A percentile compares a stretch with the other conserved stretches of the same genome.
These are phyloP conservation scores for Liopterus haemorrhoidalis DNA, from an alignment of 2,888 invertebrate genomes.

Conservation along the genomic window DNA sequence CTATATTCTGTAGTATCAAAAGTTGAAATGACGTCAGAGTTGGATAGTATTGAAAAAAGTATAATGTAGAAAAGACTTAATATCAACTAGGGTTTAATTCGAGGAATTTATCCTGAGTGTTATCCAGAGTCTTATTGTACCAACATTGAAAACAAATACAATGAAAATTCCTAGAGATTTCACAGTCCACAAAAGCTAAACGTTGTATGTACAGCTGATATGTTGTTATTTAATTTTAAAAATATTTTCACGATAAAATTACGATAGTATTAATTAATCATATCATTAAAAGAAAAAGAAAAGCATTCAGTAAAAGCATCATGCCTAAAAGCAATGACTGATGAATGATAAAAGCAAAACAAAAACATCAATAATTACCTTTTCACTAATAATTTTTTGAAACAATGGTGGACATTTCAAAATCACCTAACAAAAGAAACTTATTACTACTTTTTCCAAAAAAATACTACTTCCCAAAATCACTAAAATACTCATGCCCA, in stretches of 20 bases:
- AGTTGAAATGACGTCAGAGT: too few relatives aligned
- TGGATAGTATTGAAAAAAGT: too few relatives aligned
- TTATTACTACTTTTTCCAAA: conserved; percentile 10
- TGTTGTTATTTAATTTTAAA: too few relatives aligned
- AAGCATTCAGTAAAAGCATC: conserved; percentile 1
- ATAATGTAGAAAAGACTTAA: too few relatives aligned
- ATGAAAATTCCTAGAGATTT: too few relatives aligned
- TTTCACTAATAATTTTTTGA: conserved; percentile 54
- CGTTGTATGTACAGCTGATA: too few relatives aligned
- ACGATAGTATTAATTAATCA: conserved; percentile 9
- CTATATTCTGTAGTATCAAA: too few relatives aligned
- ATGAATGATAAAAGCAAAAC: conserved; percentile 11
- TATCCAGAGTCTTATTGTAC: too few relatives aligned
- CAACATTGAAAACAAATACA: too few relatives aligned
- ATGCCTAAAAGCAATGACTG: neutral
- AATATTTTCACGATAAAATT: conserved; percentile 3
- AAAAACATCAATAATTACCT: conserved; percentile 47
- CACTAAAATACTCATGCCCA: conserved; percentile 6
- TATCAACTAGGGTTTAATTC: too few relatives aligned
- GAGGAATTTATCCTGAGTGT: too few relatives aligned
- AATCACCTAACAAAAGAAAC: conserved; percentile 23
- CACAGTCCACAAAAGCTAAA: too few relatives aligned
- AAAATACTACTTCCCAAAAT: neutral
- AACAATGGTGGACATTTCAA: conserved; percentile 36
- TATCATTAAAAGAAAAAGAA: conserved; percentile 12